A percentile compares a stretch with the other conserved stretches of the same genome.
Conservation (phyloP, 1,140 invertebrate genomes). For the Dendroctonus ponderosae region DNA sequence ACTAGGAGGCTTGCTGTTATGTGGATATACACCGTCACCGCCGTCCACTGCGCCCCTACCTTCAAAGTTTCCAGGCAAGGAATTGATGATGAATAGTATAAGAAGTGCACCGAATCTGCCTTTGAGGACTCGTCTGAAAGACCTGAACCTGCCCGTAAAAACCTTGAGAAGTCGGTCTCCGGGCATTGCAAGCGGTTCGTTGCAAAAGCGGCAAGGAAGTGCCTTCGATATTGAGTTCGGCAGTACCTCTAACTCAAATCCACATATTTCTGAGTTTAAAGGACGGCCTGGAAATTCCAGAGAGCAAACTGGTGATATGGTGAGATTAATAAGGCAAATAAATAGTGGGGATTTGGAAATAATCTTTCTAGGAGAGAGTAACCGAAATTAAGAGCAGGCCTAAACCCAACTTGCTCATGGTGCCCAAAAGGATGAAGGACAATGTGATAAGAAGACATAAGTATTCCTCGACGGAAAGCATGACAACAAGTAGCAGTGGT, state of each 20-base stretch:
- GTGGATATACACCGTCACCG: constrained; percentile 71
- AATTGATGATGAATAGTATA: constrained; percentile 71
- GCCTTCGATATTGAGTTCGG: constrained; percentile 55
- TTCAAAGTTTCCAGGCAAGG: constrained; percentile 73
- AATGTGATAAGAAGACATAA: constrained; percentile 64
- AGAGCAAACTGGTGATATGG: constrained; percentile 46
- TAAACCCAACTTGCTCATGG: constrained; percentile 64
- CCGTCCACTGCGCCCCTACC: constrained; percentile 77
- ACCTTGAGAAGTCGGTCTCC: constrained; percentile 59
- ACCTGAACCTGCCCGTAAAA: constrained; percentile 66
- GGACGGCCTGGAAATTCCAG: constrained; percentile 41
- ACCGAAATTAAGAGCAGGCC: constrained; percentile 62
- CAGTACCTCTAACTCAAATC: constrained; percentile 40
- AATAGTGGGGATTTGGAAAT: background rate
- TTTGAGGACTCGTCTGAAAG: constrained; percentile 67
- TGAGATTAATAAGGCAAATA: constrained; percentile 6
- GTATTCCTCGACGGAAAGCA: constrained; percentile 81
- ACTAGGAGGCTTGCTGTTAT: constrained; percentile 45
- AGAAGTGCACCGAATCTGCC: constrained; percentile 74
- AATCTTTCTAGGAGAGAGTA: constrained; percentile 38
- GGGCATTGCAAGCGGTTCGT: constrained; percentile 62
- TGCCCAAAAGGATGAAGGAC: constrained; percentile 65
- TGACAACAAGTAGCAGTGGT: constrained; percentile 79
- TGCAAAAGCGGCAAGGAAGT: constrained; percentile 42
- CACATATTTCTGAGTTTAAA: constrained; percentile 51